Evolutionary conservation across 2,797 vertebrate species (phyloP).

Genomic region (Hapalemur alaotrensis): DNA sequence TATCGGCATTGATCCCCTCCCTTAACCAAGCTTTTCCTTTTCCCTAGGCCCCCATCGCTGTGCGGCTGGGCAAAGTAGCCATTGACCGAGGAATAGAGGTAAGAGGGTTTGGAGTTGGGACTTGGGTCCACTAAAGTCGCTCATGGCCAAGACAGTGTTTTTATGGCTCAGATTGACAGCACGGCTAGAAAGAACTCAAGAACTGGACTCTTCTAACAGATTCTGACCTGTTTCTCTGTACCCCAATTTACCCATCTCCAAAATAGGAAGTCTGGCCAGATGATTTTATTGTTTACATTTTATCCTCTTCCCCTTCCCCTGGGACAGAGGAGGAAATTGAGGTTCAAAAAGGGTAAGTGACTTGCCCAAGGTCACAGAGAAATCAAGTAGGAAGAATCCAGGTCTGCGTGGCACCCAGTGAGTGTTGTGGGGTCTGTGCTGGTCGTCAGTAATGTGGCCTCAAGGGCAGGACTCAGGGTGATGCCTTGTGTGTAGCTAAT

Average conservation of each 20-base stretch:
- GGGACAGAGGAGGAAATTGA: background rate
- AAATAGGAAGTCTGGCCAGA: background rate
- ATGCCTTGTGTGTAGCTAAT: background rate
- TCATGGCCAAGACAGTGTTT: background rate
- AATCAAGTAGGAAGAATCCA: background rate
- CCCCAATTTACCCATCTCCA: background rate
- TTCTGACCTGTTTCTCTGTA: background rate
- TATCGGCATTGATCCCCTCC: background rate
- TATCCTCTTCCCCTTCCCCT: background rate
- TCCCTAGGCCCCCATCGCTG: constrained; percentile 93
- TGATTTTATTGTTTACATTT: background rate
- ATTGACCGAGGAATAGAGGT: constrained; percentile 75
- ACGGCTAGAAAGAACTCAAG: background rate
- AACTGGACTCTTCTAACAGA: background rate
- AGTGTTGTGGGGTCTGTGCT: background rate
- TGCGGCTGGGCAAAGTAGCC: constrained; percentile 91
- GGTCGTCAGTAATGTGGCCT: background rate
- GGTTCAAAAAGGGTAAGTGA: background rate
- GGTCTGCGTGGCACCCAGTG: background rate
- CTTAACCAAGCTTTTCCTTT: background rate
- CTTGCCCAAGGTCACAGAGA: background rate
- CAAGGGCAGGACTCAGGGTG: background rate
- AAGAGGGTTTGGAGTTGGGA: background rate
- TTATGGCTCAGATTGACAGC: background rate
- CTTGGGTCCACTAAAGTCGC: background rate